phyloP scores from a whole-genome alignment of 2,113 vertebrate genomes.

The Tachuris rubrigastra region DNA sequence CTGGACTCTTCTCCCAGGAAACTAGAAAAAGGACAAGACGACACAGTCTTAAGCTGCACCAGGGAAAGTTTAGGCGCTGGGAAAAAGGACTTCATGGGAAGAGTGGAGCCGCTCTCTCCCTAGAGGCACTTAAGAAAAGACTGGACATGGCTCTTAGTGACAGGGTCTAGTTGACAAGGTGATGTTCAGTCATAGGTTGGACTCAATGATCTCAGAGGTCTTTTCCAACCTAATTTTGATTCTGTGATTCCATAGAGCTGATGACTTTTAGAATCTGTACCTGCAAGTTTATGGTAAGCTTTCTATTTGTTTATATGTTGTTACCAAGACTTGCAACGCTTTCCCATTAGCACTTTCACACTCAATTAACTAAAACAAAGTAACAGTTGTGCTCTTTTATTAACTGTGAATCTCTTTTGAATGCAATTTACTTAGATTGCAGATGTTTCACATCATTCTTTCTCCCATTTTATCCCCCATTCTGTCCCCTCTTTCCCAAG shows the following conservation, averaged over 20 bases:
- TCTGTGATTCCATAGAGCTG: neutral
- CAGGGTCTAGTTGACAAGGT: too few relatives aligned
- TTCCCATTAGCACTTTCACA: constrained; percentile 15
- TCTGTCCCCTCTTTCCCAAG: neutral
- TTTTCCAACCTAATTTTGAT: too few relatives aligned
- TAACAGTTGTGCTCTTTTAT: neutral
- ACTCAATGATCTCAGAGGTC: too few relatives aligned
- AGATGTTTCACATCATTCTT: neutral
- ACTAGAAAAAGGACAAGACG: neutral
- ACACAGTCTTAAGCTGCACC: neutral
- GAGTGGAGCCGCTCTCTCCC: too few relatives aligned
- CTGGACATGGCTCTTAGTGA: too few relatives aligned
- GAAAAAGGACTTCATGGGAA: too few relatives aligned
- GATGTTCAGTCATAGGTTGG: too few relatives aligned
- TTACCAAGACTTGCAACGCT: neutral
- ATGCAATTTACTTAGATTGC: neutral
- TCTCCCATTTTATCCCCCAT: neutral
- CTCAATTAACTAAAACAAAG: constrained; percentile 20
- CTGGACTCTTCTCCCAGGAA: neutral
- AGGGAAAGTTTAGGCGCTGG: too few relatives aligned
- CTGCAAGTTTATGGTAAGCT: neutral
- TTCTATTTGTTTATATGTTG: neutral
- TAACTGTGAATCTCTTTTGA: neutral
- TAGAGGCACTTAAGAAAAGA: too few relatives aligned
- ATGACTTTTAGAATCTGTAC: neutral